Conservation (phyloP, 2,113 vertebrate genomes). For the Panthera uncia region DNA sequence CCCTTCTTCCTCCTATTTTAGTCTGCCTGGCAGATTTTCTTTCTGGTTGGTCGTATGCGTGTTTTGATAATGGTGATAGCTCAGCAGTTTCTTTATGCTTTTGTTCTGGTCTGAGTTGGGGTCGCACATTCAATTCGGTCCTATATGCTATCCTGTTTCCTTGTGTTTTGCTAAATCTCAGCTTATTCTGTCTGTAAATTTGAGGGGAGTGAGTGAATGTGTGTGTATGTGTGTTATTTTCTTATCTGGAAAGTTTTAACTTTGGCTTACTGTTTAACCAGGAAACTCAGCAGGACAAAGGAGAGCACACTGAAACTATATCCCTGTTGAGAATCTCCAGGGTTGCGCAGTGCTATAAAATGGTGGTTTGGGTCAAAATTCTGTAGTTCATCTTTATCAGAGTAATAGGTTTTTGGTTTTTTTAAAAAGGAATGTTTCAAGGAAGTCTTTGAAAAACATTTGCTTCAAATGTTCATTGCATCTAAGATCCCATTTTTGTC, state of each 20-base stretch:
- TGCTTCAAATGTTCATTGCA: slow-evolving; percentile 92
- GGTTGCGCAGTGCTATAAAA: slow-evolving; percentile 71
- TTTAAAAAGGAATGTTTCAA: slow-evolving; percentile 82
- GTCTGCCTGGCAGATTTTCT: slow-evolving; percentile 54
- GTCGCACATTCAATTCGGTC: slow-evolving; percentile 23
- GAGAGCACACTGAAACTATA: slow-evolving; percentile 68
- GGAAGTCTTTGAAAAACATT: slow-evolving; percentile 88
- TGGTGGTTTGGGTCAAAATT: slow-evolving; percentile 73
- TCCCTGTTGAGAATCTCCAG: slow-evolving; percentile 75
- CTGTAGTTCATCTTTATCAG: slow-evolving; percentile 80
- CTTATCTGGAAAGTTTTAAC: slow-evolving; percentile 78
- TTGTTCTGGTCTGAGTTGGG: neutral
- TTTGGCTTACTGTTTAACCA: slow-evolving; percentile 73
- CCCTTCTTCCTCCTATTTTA: neutral
- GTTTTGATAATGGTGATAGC: slow-evolving; percentile 9
- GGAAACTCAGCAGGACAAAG: slow-evolving; percentile 74
- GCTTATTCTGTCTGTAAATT: slow-evolving; percentile 57
- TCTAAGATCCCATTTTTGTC: slow-evolving; percentile 93
- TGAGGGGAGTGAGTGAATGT: neutral
- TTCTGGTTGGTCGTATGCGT: slow-evolving; percentile 66
- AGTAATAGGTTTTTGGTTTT: slow-evolving; percentile 73
- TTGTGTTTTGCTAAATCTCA: slow-evolving; percentile 46
- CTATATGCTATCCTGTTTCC: slow-evolving; percentile 36
- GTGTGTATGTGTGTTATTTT: slow-evolving; percentile 3
- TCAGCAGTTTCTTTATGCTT: neutral